Base-by-base conservation (phyloP, 2,888 invertebrate species). In the Pteria penguin region DNA sequence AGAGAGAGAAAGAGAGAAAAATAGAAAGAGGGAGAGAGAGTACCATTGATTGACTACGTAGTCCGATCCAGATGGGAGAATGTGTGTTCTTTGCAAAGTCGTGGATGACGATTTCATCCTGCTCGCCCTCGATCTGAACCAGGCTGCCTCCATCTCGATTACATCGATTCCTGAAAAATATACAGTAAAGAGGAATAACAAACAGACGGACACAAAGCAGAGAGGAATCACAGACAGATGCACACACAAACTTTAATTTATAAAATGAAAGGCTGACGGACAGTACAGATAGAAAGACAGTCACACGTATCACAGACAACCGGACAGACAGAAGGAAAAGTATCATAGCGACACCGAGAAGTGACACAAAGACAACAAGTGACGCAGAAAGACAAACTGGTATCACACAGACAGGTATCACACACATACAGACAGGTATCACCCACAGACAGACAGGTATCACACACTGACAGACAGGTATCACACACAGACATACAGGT, bases 121-220 rank as follows among this genome's bases (percentile, higher is more conserved):
- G 66, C 5, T 71, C 52, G 65, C 62, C 76, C n/a, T 75, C 60
- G 24, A 88, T 82, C 24, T 82, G 82, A 22, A 84, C 83, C 60
- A 89, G 73, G 33, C 81, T 75, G 4, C 84, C 88, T 2, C 84
- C 84, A 36, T 82, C 72, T 60, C 68, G 68, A 11, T 72, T 61
- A 69, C 82, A 78, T 22, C 57, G 33, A 31, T 52, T 36, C 27
- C 72, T 72, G 58, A 55, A 68, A 52, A 27, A n/a, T n/a, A n/a
- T 4, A 52, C 27, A 33, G 29, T 2, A 22, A 22, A 33, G 36
- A 5, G 5, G 2, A 63, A 63, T 63, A 29, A 31, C 14, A 32
- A 22, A 31, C 11, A 22, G 33, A 33, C 45, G 8, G 45, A 8
- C 8, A 45, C 14, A 45, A 11, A 11, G 45, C 14, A 18, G 45